Base-by-base conservation (phyloP, 2,113 vertebrate genomes). In the Centropristis striata region DNA sequence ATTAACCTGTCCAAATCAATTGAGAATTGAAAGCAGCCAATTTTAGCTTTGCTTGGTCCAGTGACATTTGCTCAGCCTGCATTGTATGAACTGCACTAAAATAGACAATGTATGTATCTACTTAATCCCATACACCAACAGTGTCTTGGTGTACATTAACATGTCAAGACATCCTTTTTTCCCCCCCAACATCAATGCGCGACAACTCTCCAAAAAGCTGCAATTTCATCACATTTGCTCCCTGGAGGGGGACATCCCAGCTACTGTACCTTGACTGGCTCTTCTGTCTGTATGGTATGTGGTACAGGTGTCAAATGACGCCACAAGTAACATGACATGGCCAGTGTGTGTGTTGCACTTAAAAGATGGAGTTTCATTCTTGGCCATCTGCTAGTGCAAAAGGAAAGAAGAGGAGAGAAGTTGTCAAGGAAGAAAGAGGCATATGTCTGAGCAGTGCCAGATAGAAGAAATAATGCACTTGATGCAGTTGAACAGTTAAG, bases 311-410 rank as follows among this genome's bases (percentile, higher is more conserved):
- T 83, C 55, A 79, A 70, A 60, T 65, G 14, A 68, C 53, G 27
- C 20, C 25, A 37, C 5, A 1, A 32, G n/a, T 49, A 21, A 42
- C 2, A 2, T 37, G 49, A 72, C 2, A 9, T 39, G 12, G 64
- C 8, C 44, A 27, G 14, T 57, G 14, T 53, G 25, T 16, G 12
- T 37, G 46, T 74, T 72, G 20, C 1, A 2, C 58, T 37, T 1
- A 75, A 61, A 41, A 20, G 14, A 54, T 64, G 76, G 41, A 65
- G 12, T 71, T 72, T 81, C 54, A 37, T 18, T 25, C 14, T 63
- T 21, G 0, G 21, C 37, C 50, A 51, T 67, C 66, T 71, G 21
- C 46, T 70, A 16, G 28, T 57, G 28, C 53, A 81, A 42, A 75
- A 20, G 25, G 53, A 44, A 47, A 42, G 23, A 71, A 49, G 50